These are phyloP conservation scores for Phengaris arion DNA, from an alignment of 2,888 invertebrate species.

Conservation along the genomic window DNA sequence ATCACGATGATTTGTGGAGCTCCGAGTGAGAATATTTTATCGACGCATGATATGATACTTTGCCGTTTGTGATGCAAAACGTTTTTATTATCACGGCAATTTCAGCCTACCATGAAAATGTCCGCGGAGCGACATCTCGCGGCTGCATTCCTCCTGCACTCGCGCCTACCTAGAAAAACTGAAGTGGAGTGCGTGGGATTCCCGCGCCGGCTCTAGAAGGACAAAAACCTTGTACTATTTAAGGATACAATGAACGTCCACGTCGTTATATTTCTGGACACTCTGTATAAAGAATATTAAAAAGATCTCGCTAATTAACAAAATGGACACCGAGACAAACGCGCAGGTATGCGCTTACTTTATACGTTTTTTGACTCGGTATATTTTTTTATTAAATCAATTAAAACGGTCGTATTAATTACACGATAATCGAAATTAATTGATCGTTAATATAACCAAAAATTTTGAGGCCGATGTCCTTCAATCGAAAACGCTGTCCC, in stretches of 20 bases:
- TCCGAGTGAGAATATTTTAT: conserved; percentile 25
- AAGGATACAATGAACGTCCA: conserved; percentile 39
- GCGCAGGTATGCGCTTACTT: conserved; percentile 12
- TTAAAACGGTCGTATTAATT: conserved; percentile 8
- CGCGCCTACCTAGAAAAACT: conserved; percentile 38
- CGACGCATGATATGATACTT: neutral
- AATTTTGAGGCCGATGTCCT: conserved; percentile 5
- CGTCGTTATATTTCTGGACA: conserved; percentile 37
- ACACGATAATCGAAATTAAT: conserved; percentile 16
- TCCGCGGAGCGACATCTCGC: conserved; percentile 32
- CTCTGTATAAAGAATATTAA: conserved; percentile 35
- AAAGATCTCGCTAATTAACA: conserved; percentile 31
- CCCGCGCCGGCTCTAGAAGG: conserved; percentile 36
- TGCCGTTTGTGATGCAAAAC: neutral
- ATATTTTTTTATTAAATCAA: conserved; percentile 1
- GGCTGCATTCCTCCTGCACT: conserved; percentile 39
- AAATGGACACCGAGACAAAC: conserved; percentile 27
- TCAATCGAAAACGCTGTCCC: neutral
- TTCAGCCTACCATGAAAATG: conserved; percentile 28
- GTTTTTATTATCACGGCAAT: conserved; percentile 30
- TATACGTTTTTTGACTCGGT: neutral
- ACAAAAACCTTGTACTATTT: conserved; percentile 38
- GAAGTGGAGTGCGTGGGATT: conserved; percentile 37
- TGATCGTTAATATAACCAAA: conserved; percentile 6
- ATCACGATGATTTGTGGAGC: conserved; percentile 44